These are phyloP conservation scores for Drosophila nasuta DNA, from an alignment of 1,140 invertebrate genomes.

Conservation along the genomic window DNA sequence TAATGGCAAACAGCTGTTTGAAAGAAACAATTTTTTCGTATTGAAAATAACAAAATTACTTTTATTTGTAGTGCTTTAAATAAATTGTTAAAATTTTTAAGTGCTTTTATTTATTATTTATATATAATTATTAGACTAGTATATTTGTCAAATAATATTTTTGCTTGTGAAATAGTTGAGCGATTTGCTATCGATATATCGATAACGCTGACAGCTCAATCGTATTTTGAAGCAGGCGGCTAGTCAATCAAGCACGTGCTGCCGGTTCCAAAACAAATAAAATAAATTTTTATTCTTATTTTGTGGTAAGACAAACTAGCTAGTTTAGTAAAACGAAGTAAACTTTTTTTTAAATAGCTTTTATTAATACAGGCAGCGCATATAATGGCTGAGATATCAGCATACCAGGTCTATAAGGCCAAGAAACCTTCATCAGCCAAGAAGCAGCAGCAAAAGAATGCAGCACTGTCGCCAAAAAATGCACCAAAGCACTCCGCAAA, in stretches of 20 bases:
- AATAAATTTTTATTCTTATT: neutral
- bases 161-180: neutral
- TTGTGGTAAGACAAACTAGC: neutral
- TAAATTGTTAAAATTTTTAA: too few relatives aligned
- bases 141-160: too few relatives aligned
- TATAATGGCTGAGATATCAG: constrained; percentile 24
- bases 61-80: too few relatives aligned
- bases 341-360: constrained; percentile 10
- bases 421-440: neutral
- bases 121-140: too few relatives aligned
- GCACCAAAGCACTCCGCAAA: neutral
- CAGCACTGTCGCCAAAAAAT: neutral
- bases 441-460: neutral
- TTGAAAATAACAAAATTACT: too few relatives aligned
- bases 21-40: too few relatives aligned
- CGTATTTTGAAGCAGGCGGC: constrained; percentile 7
- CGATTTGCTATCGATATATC: neutral
- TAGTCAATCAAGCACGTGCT: constrained; percentile 1
- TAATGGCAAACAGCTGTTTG: too few relatives aligned
- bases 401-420: constrained; percentile 29
- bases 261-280: neutral
- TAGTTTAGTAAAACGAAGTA: neutral
- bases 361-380: neutral
- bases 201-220: constrained; percentile 3
- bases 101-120: too few relatives aligned